Evolutionary conservation across 1,140 invertebrate species (phyloP), one percentile per base, ranked within the genome.

Genomic region (Lanistes nyassanus): DNA sequence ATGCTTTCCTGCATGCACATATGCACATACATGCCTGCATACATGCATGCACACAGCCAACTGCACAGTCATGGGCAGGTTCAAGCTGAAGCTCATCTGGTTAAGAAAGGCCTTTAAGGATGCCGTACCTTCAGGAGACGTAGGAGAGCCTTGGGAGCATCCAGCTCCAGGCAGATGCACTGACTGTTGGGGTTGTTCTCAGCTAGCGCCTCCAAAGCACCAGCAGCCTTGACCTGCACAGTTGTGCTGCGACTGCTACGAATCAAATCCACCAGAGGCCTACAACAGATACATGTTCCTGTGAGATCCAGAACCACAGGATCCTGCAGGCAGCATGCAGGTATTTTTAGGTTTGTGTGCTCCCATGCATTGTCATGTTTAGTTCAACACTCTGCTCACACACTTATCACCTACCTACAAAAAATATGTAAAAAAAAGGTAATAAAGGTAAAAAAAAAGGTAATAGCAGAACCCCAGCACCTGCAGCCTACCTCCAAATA

Each of bases 191-290:
- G 73, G 79, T 90, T 90, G 56, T 86, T 82, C 23, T 84, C 79
- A 42, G 87, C 84, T 58, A 90, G 77, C 58, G 88, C 83, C 78
- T 90, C 87, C 9, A 90, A 75, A 47, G 89, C 89, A 73, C 83
- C 84, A 16, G 88, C 84, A 26, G 86, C 87, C 75, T 90, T 90
- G 42, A 89, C 84, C 75, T 87, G 87, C 3, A 87, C 84, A 13
- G 84, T 85, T 4, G 87, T 82, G 64, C 88, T 89, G 11, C 83
- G 79, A 36, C 81, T 80, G n/a, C 79, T 82, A 64, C 86, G 85
- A 11, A 89, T 84, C 26, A 89, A 80, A 16, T 88, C 81, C 16
- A 89, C 86, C 51, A 90, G 62, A 4, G 87, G 87, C 62, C 87
- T 89, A 71, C 75, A 83, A 82, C 23, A 65, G 56, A 67, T 60